phyloP scores from a whole-genome alignment of 1,140 invertebrate genomes.

The Bombus polaris region DNA sequence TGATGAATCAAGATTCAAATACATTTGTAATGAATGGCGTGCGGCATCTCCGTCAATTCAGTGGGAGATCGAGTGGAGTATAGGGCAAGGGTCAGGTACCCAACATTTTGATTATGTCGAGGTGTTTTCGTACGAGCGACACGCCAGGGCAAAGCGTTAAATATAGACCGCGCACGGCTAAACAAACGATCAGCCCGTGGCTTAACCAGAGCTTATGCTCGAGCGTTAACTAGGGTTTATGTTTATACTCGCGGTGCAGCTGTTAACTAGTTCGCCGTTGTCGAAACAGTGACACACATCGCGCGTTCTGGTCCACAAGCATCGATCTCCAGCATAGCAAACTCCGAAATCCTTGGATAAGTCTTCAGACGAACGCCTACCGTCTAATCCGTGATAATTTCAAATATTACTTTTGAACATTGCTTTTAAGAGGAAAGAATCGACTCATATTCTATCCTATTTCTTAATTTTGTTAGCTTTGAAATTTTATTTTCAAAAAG shows the following conservation, averaged over 20 bases:
- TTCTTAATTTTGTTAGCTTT: too few species aligned
- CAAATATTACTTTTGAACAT: neutral
- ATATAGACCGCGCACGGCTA: constrained; percentile 69
- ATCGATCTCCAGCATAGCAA: constrained; percentile 12
- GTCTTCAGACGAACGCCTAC: neutral
- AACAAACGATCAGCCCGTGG: constrained; percentile 77
- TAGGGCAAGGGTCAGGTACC: neutral
- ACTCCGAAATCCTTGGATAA: constrained; percentile 26
- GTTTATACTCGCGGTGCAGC: constrained; percentile 61
- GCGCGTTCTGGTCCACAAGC: constrained; percentile 11
- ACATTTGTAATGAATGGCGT: neutral
- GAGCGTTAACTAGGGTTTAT: constrained; percentile 70
- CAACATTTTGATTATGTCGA: constrained; percentile 58
- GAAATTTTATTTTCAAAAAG: too few species aligned
- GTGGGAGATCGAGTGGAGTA: neutral
- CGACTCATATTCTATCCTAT: neutral
- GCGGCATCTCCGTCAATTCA: neutral
- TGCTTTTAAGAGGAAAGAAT: neutral
- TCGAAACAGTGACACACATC: constrained; percentile 57
- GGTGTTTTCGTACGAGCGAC: constrained; percentile 71
- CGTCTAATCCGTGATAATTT: neutral
- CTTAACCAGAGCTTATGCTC: constrained; percentile 74
- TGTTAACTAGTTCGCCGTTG: constrained; percentile 66
- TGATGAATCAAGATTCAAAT: neutral
- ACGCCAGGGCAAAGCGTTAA: constrained; percentile 70